Base-by-base conservation (phyloP, 2,888 invertebrate species). In the Graphium colonna region DNA sequence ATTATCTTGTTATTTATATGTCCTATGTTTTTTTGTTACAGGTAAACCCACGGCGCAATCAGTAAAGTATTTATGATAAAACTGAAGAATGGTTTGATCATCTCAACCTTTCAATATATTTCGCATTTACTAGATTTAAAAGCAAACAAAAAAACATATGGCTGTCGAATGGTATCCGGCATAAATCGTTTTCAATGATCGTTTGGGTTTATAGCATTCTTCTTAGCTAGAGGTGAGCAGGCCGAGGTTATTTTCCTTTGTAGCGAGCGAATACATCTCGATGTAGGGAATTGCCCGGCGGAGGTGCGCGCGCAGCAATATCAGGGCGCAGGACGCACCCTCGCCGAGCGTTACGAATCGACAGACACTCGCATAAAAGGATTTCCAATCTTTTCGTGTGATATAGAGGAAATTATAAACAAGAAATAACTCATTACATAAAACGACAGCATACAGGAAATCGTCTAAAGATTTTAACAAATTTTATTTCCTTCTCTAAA, bases 271-370 rank as follows among this genome's bases (percentile, higher is more conserved):
- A 70, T 73, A 75, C 65, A 71, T 71, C 66, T 69, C 62, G 63
- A 56, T 55, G 63, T 62, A 68, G 73, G 77, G 75, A 73, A 73
- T 68, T 67, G 73, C 63, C 74, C 70, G 63, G 62, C 65, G 67
- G 64, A 50, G 55, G 60, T 87, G 88, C 88, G 88, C 88, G 86
- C 88, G 88, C 88, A 87, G 63, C 58, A 67, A 61, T 77, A 79
- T 76, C 79, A 87, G 79, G 73, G 88, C 88, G 87, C 88, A 88
- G 84, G 88, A 82, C 84, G 71, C 75, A 69, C 67, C 80, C 74
- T 72, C 58, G 43, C 51, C 52, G 59, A 77, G 83, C 66, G 62
- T 62, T 84, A 83, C 52, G 60, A 85, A 84, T 57, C 46, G 69
- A 68, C 81, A 87, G 88, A 88, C 68, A 64, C 8, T 73, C 36